Base-by-base conservation (phyloP, 2,888 invertebrate species). In the Drosophila recens region DNA sequence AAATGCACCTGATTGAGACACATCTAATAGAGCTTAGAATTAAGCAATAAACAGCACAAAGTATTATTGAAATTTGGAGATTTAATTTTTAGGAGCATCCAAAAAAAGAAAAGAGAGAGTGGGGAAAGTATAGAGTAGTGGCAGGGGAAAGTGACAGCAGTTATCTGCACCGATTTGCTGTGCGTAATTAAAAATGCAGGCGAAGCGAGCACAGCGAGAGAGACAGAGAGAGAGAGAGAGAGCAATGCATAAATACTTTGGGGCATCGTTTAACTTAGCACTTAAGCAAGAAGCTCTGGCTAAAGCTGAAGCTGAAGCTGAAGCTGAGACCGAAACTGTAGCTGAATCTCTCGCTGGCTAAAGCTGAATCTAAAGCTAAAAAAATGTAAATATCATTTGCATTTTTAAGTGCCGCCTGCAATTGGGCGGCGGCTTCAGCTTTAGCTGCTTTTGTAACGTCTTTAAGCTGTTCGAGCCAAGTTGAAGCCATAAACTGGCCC, bases 121-220 rank as follows among this genome's bases (percentile, higher is more conserved):
- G 23, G 27, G 23, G 0, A 23, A 9, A 23, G 20, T 3, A 54
- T 53, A 17, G 13, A 23, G 45, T 2, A 27, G 20, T 4, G n/a
- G 8, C 2, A n/a, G 11, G 13, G 5, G 49, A n/a, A 5, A 9
- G n/a, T 57, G 61, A 49, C 48, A 52, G 66, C 75, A 77, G 72
- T 67, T 87, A 80, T 72, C 85, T 79, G 70, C 80, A 65, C 59
- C 82, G 82, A 87, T 83, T 77, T 82, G 74, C 74, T 46, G 57
- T 64, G 78, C 63, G 81, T 80, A 88, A 84, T 84, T 88, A 88
- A 84, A 84, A 84, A 88, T 88, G 89, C 89, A 88, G 79, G 74
- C 74, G 70, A 67, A 58, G 72, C 68, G 61, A 57, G 70, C 64
- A 43, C 51, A 49, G 49, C 30, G 51, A 64, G 73, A 17, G 17